Base-by-base conservation (phyloP, 2,888 invertebrate species). In the Apotomis betuletana region DNA sequence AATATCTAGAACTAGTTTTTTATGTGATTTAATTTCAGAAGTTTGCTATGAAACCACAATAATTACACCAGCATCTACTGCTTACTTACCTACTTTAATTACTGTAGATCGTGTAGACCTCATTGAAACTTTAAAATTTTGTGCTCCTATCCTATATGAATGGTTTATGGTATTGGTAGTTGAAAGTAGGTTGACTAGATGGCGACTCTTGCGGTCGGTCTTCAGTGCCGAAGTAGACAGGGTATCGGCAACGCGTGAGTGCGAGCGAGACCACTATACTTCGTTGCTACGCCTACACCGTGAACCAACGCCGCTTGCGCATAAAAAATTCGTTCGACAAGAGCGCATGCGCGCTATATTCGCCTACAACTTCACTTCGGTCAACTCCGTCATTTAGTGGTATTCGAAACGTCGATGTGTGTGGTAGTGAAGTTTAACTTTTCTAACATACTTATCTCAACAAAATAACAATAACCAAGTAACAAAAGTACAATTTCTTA, bases 401-500 rank as follows among this genome's bases (percentile, higher is more conserved):
- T 92, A 90, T 89, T 90, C 89, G 88, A 88, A 92, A 88, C 92
- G 85, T 90, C 87, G 90, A 90, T 91, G 92, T 91, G 93, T 90
- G 93, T 90, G 92, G 92, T 89, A 91, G 93, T 93, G 93, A 87
- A 90, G 90, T 87, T 89, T 92, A 93, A 93, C 92, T 90, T 89
- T 87, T 91, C 91, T 93, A 93, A 93, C 93, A 90, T 86, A 88
- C 78, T 74, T 80, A 86, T 90, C 90, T 91, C 90, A 92, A 89
- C 86, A 86, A 81, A 90, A 91, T 93, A 92, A 92, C 90, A 91
- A 86, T 91, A 90, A 91, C 87, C 86, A 85, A 72, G 88, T 90
- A 89, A 92, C 90, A 89, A 90, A 91, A 92, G 91, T 90, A 92
- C 89, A 89, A 88, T 89, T 80, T 86, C 85, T 79, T 84, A 87